Conservation (phyloP, 2,797 vertebrate genomes). For the Scolopax rusticola region DNA sequence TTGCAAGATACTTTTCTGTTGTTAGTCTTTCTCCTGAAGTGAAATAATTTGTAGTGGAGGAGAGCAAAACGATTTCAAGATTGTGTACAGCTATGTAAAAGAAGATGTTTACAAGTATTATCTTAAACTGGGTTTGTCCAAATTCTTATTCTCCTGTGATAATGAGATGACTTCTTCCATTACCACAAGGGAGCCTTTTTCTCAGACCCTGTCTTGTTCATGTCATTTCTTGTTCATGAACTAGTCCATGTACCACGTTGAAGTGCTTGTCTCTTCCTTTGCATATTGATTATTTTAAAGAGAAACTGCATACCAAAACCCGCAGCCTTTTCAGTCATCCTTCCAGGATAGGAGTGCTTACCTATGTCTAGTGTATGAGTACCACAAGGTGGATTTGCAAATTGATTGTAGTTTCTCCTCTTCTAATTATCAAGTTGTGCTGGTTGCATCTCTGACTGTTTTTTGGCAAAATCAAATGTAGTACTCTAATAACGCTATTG, state of each 20-base stretch:
- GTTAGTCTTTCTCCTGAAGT: background rate
- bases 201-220: background rate
- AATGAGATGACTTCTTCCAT: background rate
- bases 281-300: background rate
- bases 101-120: background rate
- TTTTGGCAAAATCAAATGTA: background rate
- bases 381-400: background rate
- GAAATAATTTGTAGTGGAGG: background rate
- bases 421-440: background rate
- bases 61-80: background rate
- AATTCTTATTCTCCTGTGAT: background rate
- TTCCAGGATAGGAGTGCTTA: background rate
- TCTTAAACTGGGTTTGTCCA: background rate
- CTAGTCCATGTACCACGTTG: background rate
- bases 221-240: background rate
- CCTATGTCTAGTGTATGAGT: background rate
- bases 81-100: background rate
- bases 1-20: constrained; percentile 1
- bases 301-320: background rate
- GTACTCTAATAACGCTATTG: background rate
- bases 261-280: background rate
- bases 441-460: background rate
- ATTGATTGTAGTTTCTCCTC: background rate
- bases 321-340: background rate
- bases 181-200: background rate